A percentile compares a stretch with the other conserved stretches of the same genome.
phyloP scores from a whole-genome alignment of 2,888 invertebrate species.

The Polyploca ridens region DNA sequence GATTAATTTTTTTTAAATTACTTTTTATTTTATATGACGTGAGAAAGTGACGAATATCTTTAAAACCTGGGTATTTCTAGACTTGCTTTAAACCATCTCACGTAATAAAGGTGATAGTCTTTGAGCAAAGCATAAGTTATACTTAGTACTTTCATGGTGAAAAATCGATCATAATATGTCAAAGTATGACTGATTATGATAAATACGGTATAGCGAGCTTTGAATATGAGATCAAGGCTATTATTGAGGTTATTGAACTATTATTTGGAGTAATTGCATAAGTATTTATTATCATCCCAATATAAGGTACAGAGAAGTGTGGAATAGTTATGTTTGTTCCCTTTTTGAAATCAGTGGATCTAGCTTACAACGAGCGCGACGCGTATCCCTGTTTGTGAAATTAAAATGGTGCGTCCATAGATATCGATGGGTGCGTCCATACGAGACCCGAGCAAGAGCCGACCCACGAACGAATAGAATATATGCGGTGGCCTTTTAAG shows the following conservation, averaged over 20 bases:
- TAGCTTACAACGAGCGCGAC: no score
- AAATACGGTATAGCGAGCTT: background rate
- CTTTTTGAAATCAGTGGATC: no score
- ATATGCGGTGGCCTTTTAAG: background rate
- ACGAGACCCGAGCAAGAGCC: no score
- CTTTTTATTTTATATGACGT: no score
- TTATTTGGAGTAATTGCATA: background rate
- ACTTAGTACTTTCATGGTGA: background rate
- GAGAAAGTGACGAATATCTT: no score
- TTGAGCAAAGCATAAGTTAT: background rate
- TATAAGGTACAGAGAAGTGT: background rate
- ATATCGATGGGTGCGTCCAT: no score
- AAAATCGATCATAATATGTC: conserved; percentile 7
- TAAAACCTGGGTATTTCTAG: background rate
- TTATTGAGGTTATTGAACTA: background rate
- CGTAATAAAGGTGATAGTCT: background rate
- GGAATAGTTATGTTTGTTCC: background rate
- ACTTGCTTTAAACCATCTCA: background rate
- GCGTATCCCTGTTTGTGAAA: no score
- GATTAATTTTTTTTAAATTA: no score
- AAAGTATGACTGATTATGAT: background rate
- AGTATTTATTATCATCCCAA: background rate
- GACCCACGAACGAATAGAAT: no score
- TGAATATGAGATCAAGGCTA: background rate
- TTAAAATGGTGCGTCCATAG: no score